Percentiles rank a stretch among this genome's conserved stretches.
Conservation (phyloP, 2,888 invertebrate species). For the Sphinx pinastri region DNA sequence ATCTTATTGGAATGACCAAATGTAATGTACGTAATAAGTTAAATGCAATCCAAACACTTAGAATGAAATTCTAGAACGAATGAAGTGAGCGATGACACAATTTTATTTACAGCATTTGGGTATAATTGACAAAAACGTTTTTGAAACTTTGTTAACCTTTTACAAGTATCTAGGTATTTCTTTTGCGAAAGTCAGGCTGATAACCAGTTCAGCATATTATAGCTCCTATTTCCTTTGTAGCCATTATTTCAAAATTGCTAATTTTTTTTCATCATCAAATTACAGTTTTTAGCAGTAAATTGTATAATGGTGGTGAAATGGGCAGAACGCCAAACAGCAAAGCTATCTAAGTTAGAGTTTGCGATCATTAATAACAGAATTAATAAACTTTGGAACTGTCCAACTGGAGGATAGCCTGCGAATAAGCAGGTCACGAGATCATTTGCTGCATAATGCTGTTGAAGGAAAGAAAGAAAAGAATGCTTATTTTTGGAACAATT, state of each 20-base stretch:
- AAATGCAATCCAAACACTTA: too few species aligned
- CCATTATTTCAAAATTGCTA: neutral
- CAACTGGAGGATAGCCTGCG: neutral
- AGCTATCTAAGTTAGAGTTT: conserved; percentile 6
- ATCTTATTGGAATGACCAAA: too few species aligned
- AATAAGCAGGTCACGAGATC: neutral
- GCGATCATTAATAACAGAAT: conserved; percentile 2
- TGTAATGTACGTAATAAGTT: too few species aligned
- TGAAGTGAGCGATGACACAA: too few species aligned
- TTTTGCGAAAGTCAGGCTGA: too few species aligned
- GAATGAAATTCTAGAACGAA: too few species aligned
- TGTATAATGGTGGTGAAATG: conserved; percentile 8
- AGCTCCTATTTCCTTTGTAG: neutral
- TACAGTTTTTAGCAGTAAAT: conserved; percentile 10
- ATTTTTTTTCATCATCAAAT: conserved; percentile 13
- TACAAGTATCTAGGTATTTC: too few species aligned
- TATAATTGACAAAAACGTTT: too few species aligned
- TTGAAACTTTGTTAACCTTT: too few species aligned
- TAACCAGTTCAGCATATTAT: neutral
- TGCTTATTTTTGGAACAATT: too few species aligned
- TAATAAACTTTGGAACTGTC: conserved; percentile 7
- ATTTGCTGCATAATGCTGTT: neutral
- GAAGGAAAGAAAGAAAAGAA: too few species aligned
- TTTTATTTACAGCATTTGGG: too few species aligned
- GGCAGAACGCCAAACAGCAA: conserved; percentile 14